Evolutionary conservation across 2,888 invertebrate genomes (phyloP).

Genomic region (Tinea semifulvella): DNA sequence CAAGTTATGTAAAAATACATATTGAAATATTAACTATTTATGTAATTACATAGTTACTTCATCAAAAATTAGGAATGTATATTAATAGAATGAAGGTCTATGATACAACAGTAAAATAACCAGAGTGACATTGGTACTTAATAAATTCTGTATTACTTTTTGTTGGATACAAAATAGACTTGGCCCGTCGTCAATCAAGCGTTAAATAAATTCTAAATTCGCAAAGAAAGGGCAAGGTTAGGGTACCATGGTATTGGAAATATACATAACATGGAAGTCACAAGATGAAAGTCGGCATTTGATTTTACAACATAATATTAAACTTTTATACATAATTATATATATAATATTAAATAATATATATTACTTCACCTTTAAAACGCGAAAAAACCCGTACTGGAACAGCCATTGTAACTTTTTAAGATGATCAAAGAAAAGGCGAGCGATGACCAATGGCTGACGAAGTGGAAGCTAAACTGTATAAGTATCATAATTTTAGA

Average conservation of each 20-base stretch:
- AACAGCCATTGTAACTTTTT: conserved; percentile 59
- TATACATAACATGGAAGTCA: conserved; percentile 4
- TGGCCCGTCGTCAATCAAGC: neutral
- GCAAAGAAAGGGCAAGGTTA: conserved; percentile 5
- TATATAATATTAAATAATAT: conserved; percentile 4
- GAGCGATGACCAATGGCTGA: neutral
- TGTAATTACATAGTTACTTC: conserved; percentile 11
- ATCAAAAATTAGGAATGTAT: conserved; percentile 20
- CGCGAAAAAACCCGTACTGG: conserved; percentile 65
- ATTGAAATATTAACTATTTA: neutral
- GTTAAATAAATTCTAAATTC: neutral
- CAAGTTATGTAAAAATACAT: neutral
- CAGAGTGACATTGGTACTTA: conserved; percentile 3
- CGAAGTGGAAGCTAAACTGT: neutral
- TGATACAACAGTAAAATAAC: conserved; percentile 23
- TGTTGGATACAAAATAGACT: neutral
- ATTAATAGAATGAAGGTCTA: conserved; percentile 60
- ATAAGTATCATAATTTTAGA: neutral
- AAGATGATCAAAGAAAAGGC: conserved; percentile 7
- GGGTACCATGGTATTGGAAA: neutral
- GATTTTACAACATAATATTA: neutral
- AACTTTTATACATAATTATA: neutral
- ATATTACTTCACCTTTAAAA: conserved; percentile 57
- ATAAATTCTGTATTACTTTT: neutral
- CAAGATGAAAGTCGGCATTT: conserved; percentile 5